Percentiles rank a stretch among this genome's conserved stretches.
These are phyloP conservation scores for Drosophila nr. fundita DNA, from an alignment of 2,888 invertebrate species.

Conservation along the genomic window DNA sequence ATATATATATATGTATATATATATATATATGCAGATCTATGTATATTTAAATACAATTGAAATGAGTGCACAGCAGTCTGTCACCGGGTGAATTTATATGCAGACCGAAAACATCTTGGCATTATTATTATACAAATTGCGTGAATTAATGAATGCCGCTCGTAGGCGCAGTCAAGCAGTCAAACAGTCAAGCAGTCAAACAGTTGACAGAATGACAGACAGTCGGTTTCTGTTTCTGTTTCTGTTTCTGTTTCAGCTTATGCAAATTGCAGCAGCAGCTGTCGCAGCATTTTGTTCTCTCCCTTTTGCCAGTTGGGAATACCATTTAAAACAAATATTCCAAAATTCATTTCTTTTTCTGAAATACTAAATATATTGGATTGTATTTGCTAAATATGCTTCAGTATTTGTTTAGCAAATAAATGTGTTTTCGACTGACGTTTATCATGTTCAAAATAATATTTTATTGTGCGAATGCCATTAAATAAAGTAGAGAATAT, in stretches of 20 bases:
- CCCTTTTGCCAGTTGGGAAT: constrained; percentile 8
- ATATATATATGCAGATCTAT: constrained; percentile 53
- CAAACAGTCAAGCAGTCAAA: constrained; percentile 63
- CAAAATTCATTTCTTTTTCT: constrained; percentile 3
- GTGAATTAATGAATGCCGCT: constrained; percentile 69
- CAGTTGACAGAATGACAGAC: constrained; percentile 62
- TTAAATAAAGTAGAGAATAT: neutral
- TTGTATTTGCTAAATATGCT: neutral
- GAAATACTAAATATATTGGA: neutral
- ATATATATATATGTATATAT: constrained; percentile 21
- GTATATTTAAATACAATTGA: constrained; percentile 43
- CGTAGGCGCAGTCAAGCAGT: constrained; percentile 68
- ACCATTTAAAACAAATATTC: constrained; percentile 18
- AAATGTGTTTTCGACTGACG: neutral
- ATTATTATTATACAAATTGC: constrained; percentile 56
- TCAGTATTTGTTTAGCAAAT: neutral
- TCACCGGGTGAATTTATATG: constrained; percentile 48
- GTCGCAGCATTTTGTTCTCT: constrained; percentile 4
- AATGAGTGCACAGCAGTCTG: constrained; percentile 53
- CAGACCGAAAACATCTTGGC: constrained; percentile 30
- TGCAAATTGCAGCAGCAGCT: constrained; percentile 75
- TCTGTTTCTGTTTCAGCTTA: constrained; percentile 46
- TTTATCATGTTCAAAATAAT: neutral
- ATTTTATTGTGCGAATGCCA: neutral
- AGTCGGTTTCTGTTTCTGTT: constrained; percentile 40